Base-by-base conservation (phyloP, 1,140 invertebrate species). In the Aphaenogaster ashmeadi region DNA sequence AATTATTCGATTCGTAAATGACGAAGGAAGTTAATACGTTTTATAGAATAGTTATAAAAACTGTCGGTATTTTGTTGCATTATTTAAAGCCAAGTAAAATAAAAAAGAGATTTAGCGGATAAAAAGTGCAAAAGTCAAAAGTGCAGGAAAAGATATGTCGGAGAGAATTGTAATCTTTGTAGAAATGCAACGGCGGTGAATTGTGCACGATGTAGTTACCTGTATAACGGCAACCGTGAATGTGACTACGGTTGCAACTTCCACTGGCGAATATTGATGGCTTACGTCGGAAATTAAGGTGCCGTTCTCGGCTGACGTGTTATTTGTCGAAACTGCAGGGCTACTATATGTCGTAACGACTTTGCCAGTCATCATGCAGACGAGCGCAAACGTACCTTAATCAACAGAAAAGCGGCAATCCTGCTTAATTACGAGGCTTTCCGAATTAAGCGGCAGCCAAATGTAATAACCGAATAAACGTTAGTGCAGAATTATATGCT, bases 341-440 rank as follows among this genome's bases (percentile, higher is more conserved):
- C 92, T 91, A 80, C 93, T 94, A 87, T 96, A 94, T 77, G 93
- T 89, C 13, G 94, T 84, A 0, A 97, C 96, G 60, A 98, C 97
- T 96, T 98, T 98, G n/a, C 98, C 98, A 4, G 98, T 97, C 98
- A 99, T 98, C 91, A 99, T 96, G 93, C 98, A 98, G 66, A 98
- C 96, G 0, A 99, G 97, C 21, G 98, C 98, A 95, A 99, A 99
- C 0, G 98, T 98, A 56, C 97, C 97, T 97, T 88, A 60, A 71
- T 60, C 79, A 80, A 44, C 6, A 52, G 21, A 74, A 27, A 64
- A 44, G 5, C n/a, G 6, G 7, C 9, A 15, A 78, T 87, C 27
- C 18, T 74, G 5, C n/a, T 56, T 60, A 84, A 84, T 74, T 83
- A 47, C 7, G 21, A 47, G 15, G 1, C 38, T 60, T 27, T 75